Evolutionary conservation across 2,888 invertebrate species (phyloP).

Genomic region (Pterostichus niger): DNA sequence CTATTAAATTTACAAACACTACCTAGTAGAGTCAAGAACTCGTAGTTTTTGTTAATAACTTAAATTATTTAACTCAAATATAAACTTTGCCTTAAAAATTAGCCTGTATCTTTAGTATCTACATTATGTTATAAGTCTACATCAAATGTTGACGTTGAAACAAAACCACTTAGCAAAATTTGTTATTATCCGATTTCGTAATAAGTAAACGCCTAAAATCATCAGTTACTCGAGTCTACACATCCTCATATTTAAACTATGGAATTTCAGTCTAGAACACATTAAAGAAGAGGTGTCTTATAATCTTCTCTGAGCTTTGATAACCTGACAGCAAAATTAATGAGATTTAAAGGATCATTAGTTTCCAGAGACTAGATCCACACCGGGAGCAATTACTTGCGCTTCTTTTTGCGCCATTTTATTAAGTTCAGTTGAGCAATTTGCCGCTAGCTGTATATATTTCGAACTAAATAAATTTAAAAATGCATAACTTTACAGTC

Average conservation of each 20-base stretch:
- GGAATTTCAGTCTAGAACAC: not conserved
- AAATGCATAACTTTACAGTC: constrained; percentile 14
- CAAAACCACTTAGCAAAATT: too few relatives aligned
- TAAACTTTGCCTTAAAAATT: too few relatives aligned
- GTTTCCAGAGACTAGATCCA: constrained; percentile 11
- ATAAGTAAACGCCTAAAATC: too few relatives aligned
- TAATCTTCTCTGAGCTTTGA: constrained; percentile 1
- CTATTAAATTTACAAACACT: too few relatives aligned
- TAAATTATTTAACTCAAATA: too few relatives aligned
- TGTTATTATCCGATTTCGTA: too few relatives aligned
- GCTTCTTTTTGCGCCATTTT: constrained; percentile 30
- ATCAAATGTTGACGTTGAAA: too few relatives aligned
- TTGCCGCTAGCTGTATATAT: constrained; percentile 41
- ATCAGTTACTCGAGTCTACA: too few relatives aligned
- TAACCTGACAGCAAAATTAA: constrained; percentile 46
- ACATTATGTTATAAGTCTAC: too few relatives aligned
- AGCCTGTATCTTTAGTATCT: too few relatives aligned
- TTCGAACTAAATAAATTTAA: constrained; percentile 1
- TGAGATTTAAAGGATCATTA: constrained; percentile 53
- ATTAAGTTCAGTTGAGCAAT: constrained; percentile 14
- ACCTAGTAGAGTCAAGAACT: too few relatives aligned
- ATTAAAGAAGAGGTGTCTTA: constrained; percentile 40
- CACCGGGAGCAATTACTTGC: constrained; percentile 5
- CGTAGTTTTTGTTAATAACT: too few relatives aligned
- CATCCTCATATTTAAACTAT: not conserved